A percentile compares a stretch with the other conserved stretches of the same genome.
Evolutionary conservation across 2,113 vertebrate species (phyloP).

Genomic region (Rana temporaria): DNA sequence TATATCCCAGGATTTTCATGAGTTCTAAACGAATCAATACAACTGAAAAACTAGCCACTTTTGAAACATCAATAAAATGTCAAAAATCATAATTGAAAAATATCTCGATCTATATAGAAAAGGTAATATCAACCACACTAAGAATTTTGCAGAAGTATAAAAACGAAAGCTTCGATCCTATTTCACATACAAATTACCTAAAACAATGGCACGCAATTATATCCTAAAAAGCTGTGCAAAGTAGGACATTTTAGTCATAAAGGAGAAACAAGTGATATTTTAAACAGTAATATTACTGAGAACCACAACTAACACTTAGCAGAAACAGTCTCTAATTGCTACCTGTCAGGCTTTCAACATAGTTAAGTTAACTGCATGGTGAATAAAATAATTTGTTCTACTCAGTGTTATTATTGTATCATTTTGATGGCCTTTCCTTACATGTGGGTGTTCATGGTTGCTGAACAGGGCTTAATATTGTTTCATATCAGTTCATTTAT

Average conservation of each 20-base stretch:
- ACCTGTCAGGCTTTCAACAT: conserved; percentile 21
- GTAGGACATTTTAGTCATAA: conserved; percentile 17
- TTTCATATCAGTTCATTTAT: background rate
- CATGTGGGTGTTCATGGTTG: background rate
- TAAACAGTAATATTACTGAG: conserved; percentile 24
- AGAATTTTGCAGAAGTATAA: background rate
- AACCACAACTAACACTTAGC: background rate
- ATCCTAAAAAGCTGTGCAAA: conserved; percentile 7
- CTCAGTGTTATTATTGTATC: background rate
- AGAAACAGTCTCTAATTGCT: conserved; percentile 25
- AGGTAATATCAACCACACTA: background rate
- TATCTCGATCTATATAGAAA: background rate
- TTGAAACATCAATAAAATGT: too few relatives aligned
- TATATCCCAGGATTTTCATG: too few relatives aligned
- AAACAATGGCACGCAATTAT: conserved; percentile 20
- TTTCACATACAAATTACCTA: background rate
- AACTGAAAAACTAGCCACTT: too few relatives aligned
- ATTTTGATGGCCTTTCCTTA: background rate
- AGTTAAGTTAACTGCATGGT: background rate
- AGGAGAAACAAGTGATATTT: conserved; percentile 20
- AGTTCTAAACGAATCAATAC: too few relatives aligned
- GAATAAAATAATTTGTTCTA: conserved; percentile 4
- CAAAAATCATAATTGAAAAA: background rate
- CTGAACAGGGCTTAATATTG: background rate
- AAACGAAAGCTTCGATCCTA: background rate